A percentile compares a stretch with the other conserved stretches of the same genome.
These are phyloP conservation scores for Andrena bicolor DNA, from an alignment of 2,888 invertebrate species.

Conservation along the genomic window DNA sequence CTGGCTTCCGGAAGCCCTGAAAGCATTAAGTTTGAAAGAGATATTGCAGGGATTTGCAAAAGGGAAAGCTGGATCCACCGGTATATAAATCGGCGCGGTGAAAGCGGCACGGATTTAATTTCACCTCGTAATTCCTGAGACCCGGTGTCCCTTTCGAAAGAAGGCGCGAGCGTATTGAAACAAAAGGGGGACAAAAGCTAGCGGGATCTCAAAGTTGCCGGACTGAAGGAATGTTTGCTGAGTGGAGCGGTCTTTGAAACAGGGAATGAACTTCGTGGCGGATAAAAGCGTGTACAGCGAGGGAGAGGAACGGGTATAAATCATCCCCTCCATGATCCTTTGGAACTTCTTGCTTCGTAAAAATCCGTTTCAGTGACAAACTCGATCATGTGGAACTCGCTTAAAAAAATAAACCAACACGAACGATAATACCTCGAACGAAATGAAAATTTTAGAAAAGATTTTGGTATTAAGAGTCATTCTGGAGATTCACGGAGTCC, in stretches of 20 bases:
- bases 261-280: not conserved
- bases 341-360: not conserved
- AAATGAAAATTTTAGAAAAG: no score
- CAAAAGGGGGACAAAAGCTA: conserved; percentile 8
- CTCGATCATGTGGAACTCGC: not conserved
- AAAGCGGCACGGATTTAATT: conserved; percentile 62
- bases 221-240: not conserved
- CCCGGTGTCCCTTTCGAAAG: conserved; percentile 24
- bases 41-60: conserved; percentile 49
- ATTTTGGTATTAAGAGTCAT: no score
- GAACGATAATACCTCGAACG: no score
- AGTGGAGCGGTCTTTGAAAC: not conserved
- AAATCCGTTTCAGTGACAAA: not conserved
- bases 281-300: not conserved
- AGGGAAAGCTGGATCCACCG: conserved; percentile 39
- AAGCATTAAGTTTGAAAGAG: conserved; percentile 50
- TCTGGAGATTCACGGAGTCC: no score
- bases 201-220: conserved; percentile 32
- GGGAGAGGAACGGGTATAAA: not conserved
- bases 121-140: conserved; percentile 48
- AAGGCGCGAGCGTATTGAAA: conserved; percentile 27
- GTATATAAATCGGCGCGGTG: conserved; percentile 47
- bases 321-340: not conserved
- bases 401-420: no score
- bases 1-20: conserved; percentile 11